These are phyloP conservation scores for Vidua chalybeata DNA, from an alignment of 2,113 vertebrate genomes.

Conservation along the genomic window DNA sequence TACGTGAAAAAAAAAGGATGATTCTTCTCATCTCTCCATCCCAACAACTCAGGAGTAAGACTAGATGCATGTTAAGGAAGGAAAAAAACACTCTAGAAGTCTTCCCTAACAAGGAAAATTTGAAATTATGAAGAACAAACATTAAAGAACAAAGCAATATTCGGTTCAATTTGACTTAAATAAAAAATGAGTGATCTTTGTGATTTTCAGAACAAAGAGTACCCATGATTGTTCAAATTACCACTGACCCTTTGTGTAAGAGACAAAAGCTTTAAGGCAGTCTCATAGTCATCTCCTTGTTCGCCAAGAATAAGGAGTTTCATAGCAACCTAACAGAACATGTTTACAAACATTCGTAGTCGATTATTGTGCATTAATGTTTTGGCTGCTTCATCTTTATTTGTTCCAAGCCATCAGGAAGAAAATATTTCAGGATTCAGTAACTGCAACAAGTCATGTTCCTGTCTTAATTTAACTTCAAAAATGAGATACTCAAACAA, in stretches of 20 bases:
- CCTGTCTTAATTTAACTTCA: neutral
- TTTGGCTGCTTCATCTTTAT: slow-evolving; percentile 17
- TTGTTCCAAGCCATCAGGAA: slow-evolving; percentile 39
- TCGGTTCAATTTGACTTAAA: neutral
- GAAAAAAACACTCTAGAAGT: neutral
- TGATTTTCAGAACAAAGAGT: neutral
- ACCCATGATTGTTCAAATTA: neutral
- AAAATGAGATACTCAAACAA: neutral
- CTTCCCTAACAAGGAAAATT: slow-evolving; percentile 22
- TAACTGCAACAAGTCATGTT: neutral
- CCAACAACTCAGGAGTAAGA: neutral
- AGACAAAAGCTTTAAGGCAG: neutral
- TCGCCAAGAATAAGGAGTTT: neutral
- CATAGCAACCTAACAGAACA: slow-evolving; percentile 62
- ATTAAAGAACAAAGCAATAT: neutral
- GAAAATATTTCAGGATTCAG: slow-evolving; percentile 19
- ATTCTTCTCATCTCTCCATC: neutral
- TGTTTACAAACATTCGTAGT: slow-evolving; percentile 42
- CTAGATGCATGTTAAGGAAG: slow-evolving; percentile 5
- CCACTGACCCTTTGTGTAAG: neutral
- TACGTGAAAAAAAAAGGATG: neutral
- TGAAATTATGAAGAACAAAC: slow-evolving; percentile 8
- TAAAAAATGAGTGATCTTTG: neutral
- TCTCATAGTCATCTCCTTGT: neutral
- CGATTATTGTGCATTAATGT: slow-evolving; percentile 16